Evolutionary conservation across 2,113 vertebrate genomes (phyloP), one percentile per base, ranked within the genome.

Genomic region (Leucoraja erinaceus): DNA sequence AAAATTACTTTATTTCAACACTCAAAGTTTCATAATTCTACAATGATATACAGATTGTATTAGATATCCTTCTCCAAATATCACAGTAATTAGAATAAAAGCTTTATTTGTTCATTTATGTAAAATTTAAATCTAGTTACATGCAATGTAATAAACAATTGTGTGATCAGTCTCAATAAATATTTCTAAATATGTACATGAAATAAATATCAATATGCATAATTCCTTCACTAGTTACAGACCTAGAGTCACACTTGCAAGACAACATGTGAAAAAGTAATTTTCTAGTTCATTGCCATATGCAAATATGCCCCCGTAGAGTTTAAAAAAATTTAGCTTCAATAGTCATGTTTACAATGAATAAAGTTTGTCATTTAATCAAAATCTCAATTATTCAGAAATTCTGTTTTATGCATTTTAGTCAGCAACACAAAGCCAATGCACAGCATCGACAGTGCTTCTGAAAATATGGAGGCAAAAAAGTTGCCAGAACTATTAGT

Each of bases 361-460:
- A 28, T 22, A 81, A 81, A 54, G 38, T n/a, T 86, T 25, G 28
- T 10, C 59, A 66, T 84, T 61, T 84, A 84, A 59, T 84, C 54
- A 88, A 66, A 63, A 31, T 31, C 28, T 88, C 83, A 88, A 63
- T 31, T 77, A 18, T 66, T 63, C 16, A 88, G 59, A 66, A n/a
- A 88, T 88, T 88, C 79, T 88, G 22, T n/a, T 88, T 59, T n/a
- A 72, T 88, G 61, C 59, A 63, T 63, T 63, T 88, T 33, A 66
- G 5, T 88, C 83, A 88, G 83, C 5, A 31, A 28, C n/a, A 66
- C 28, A 88, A 63, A 63, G 1, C 59, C 59, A 88, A 18, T 31
- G 54, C 47, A 81, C 54, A 31, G 10, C 12, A 86, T 25, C 33
- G n/a, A 86, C 59, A 31, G 22, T 4, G 22, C 20, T 16, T 86